phyloP scores from a whole-genome alignment of 1,140 invertebrate genomes.

The Andricus grossulariae region DNA sequence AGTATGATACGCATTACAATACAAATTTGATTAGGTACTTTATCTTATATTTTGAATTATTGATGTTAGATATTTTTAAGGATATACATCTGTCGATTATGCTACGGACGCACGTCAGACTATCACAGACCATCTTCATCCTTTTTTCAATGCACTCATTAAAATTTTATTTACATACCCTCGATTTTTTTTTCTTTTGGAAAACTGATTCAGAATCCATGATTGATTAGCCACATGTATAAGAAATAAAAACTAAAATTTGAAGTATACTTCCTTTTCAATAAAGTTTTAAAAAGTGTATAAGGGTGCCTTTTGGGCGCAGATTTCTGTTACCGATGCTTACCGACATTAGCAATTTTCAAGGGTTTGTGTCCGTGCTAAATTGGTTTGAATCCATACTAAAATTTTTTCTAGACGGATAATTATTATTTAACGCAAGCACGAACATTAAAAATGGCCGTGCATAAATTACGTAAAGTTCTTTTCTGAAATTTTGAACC shows the following conservation, averaged over 20 bases:
- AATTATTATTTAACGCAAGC: no score
- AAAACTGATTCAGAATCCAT: neutral
- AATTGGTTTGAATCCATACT: no score
- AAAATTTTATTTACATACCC: slow-evolving; percentile 6
- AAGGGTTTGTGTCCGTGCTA: no score
- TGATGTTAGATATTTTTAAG: neutral
- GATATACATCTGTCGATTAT: neutral
- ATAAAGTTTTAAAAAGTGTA: neutral
- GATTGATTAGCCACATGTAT: neutral
- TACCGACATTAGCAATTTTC: no score
- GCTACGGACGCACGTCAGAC: neutral
- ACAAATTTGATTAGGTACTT: no score
- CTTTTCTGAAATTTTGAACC: no score
- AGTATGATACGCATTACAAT: no score
- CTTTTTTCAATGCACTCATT: neutral
- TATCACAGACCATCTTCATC: slow-evolving; percentile 8
- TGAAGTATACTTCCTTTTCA: neutral
- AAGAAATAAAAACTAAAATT: neutral
- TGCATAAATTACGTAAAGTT: no score
- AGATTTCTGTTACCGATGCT: no score
- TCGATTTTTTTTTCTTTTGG: neutral
- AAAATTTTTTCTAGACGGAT: no score
- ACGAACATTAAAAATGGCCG: no score
- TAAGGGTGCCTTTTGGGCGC: no score
- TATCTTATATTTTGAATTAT: neutral